Base-by-base conservation (phyloP, 2,888 invertebrate genomes). In the Abscondita cerata region DNA sequence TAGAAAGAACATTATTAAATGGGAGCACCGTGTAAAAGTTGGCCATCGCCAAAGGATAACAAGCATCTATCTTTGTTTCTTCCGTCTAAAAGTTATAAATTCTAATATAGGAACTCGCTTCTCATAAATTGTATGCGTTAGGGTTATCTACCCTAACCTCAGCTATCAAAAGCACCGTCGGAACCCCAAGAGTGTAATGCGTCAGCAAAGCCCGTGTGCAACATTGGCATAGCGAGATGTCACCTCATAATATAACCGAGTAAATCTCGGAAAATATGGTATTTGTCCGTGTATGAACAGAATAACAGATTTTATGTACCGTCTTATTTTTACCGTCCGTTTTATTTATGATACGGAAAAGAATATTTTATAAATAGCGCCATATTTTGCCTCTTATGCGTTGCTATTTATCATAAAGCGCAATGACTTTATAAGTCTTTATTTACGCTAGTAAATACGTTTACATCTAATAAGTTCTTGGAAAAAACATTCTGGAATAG, bases 251-350 rank as follows among this genome's bases (percentile, higher is more conserved):
- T 64, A 60, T 56, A 51, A 52, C 47, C 52, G 54, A 55, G 56
- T 56, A 60, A 59, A 64, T 59, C 59, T 52, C 56, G 48, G 56
- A 60, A 60, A 64, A 64, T 64, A 64, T 64, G 55, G 59, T 50
- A 52, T 60, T 60, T 64, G 59, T 60, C 52, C 50, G 51, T 54
- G 59, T 63, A 59, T 54, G 63, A 59, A 59, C 54, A 51, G 58
- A 63, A 59, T 63, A 63, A 63, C 63, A 63, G 63, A 63, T 63
- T 63, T 59, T 63, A 63, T 63, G 63, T 53, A 52, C 46, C 59
- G 46, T 58, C 50, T 58, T 62, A 54, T 59, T 63, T 63, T 63
- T 47, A 46, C 36, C 47, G 20, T 40, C 25, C 33, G 52, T 33
- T 41, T 62, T 57, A 62, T 62, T 62, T 62, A 62, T 57, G 52